A percentile compares a stretch with the other conserved stretches of the same genome.
Conservation (phyloP, 1,140 invertebrate genomes). For the Lepidurus apus region DNA sequence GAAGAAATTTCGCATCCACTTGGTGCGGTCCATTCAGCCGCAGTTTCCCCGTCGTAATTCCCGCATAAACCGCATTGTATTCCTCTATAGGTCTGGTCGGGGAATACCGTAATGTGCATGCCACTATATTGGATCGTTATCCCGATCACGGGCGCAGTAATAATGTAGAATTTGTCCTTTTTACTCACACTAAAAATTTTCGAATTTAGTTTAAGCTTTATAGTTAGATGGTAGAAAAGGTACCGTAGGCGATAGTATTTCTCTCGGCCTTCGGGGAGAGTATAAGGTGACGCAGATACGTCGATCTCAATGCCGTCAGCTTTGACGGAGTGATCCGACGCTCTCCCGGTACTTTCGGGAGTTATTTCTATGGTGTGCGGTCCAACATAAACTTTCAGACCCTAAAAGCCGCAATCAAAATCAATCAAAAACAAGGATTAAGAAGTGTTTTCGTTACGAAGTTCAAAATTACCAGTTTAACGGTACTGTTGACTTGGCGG, state of each 20-base stretch:
- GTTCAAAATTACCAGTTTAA: neutral
- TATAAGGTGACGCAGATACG: conserved; percentile 12
- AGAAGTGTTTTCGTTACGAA: too few species aligned
- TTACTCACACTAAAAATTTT: neutral
- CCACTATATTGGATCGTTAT: conserved; percentile 29
- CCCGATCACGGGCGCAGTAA: conserved; percentile 29
- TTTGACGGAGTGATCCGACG: conserved; percentile 22
- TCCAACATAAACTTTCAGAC: conserved; percentile 35
- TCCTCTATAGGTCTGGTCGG: conserved; percentile 20
- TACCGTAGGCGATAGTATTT: conserved; percentile 28
- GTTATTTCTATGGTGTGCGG: conserved; percentile 34
- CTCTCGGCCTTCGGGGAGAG: conserved; percentile 30
- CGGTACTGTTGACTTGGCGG: conserved; percentile 13
- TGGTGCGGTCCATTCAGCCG: conserved; percentile 23
- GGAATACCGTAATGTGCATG: conserved; percentile 29
- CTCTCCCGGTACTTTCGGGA: conserved; percentile 28
- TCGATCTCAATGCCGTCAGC: conserved; percentile 32
- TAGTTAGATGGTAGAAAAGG: neutral
- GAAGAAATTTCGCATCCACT: conserved; percentile 26
- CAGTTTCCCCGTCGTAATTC: conserved; percentile 29
- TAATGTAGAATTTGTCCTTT: conserved; percentile 28
- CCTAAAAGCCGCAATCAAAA: conserved; percentile 15
- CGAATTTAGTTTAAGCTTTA: neutral
- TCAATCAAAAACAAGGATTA: neutral
- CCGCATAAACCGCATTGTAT: conserved; percentile 32